Evolutionary conservation across 2,797 vertebrate genomes (phyloP), one percentile per base, ranked within the genome.

Genomic region (Rhinatrema bivittatum): DNA sequence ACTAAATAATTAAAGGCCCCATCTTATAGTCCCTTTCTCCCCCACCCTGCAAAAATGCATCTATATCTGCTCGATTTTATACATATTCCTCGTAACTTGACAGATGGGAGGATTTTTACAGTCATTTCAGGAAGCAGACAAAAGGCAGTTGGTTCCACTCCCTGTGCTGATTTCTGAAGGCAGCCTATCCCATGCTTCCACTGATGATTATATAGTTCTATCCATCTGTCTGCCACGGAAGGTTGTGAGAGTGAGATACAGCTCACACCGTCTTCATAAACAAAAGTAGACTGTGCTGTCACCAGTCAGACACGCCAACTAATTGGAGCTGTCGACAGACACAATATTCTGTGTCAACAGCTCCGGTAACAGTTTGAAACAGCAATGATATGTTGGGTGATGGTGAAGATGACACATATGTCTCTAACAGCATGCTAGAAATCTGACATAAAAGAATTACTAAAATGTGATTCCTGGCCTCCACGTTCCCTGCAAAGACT

Each of bases 321-420:
- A 82, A 86, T 84, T 84, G 81, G 81, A 78, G 76, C 81, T 84
- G 83, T 85, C 80, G 73, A 84, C 80, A 84, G 79, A 79, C 76
- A 81, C 78, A 82, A 84, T 86, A 79, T 80, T 84, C 82, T 82
- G 68, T 82, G 75, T 85, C 85, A 84, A 81, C 78, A 79, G 77
- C 75, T 77, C 81, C 73, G 65, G 80, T 77, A 80, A 78, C 78
- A 79, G 80, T 81, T 81, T 86, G 82, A 82, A 80, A 76, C 67
- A 82, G 78, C 82, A 85, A 82, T 85, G 81, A 84, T 82, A 84
- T 72, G 81, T 79, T 84, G 80, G 82, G 65, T 81, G 81, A 84
- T 81, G 78, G 72, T 80, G 62, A 74, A 65, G 75, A 72, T 80
- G 79, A 82, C 77, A 84, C 80, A 79, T 72, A 63, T 72, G 79